phyloP scores from a whole-genome alignment of 1,140 invertebrate genomes.

The Xylocopa sonorina region DNA sequence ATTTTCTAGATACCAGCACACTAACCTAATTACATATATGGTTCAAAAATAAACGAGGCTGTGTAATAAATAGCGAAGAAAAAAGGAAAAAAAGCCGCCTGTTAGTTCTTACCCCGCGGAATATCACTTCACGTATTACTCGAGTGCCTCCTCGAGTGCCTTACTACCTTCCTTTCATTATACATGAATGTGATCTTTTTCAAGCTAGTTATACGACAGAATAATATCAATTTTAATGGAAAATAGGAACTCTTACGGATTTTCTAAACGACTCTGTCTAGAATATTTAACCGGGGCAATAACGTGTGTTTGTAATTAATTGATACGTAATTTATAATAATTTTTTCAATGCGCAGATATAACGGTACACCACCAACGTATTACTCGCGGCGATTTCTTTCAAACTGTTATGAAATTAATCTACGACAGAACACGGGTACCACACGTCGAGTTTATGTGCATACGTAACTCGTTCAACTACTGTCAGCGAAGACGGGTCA shows the following conservation, averaged over 20 bases:
- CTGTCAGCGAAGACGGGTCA: neutral
- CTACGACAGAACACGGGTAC: too few relatives aligned
- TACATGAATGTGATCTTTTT: neutral
- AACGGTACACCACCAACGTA: too few relatives aligned
- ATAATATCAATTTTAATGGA: neutral
- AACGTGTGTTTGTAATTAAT: too few relatives aligned
- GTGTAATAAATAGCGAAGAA: neutral
- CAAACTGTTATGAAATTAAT: too few relatives aligned
- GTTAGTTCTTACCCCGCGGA: neutral
- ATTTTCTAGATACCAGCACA: neutral
- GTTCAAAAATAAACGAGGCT: neutral
- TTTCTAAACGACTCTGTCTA: neutral
- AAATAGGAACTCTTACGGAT: neutral
- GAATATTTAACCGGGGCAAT: too few relatives aligned
- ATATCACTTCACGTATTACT: neutral
- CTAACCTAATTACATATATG: conserved; percentile 13
- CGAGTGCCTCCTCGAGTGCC: neutral
- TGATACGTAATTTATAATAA: too few relatives aligned
- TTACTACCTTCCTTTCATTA: neutral
- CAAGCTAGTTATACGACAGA: neutral
- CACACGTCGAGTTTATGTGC: too few relatives aligned
- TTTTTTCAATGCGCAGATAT: too few relatives aligned
- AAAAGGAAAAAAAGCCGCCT: neutral
- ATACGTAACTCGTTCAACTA: too few relatives aligned
- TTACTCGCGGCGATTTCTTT: too few relatives aligned